These are phyloP conservation scores for Exephanes ischioxanthus DNA, from an alignment of 2,888 invertebrate species.

Conservation along the genomic window DNA sequence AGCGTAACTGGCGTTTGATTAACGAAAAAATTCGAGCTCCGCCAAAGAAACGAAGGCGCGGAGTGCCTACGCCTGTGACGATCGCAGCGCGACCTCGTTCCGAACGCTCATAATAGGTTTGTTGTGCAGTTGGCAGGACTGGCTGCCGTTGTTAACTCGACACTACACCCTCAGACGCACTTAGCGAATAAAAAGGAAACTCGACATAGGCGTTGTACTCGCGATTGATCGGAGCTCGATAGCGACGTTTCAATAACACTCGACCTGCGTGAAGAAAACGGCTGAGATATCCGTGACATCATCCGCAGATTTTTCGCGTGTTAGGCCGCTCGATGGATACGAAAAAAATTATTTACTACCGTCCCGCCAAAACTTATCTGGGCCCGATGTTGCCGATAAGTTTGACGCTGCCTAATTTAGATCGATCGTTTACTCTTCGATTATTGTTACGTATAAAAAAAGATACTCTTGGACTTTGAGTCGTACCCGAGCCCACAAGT, in stretches of 20 bases:
- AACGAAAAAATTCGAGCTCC: too few species aligned
- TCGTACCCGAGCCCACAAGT: background rate
- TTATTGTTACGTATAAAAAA: background rate
- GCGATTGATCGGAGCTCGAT: background rate
- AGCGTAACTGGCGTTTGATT: background rate
- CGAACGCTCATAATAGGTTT: slow-evolving; percentile 35
- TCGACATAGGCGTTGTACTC: background rate
- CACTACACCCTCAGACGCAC: background rate
- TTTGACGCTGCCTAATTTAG: background rate
- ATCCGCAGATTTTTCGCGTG: background rate
- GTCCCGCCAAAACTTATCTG: too few species aligned
- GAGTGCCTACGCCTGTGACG: slow-evolving; percentile 10
- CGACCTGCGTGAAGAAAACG: background rate
- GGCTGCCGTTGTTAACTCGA: background rate
- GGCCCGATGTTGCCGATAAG: background rate
- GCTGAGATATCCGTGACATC: background rate
- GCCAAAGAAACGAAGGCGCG: too few species aligned
- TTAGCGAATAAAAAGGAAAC: background rate
- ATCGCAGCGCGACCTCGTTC: slow-evolving; percentile 54
- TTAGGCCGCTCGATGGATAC: background rate
- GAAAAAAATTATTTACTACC: background rate
- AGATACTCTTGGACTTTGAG: background rate
- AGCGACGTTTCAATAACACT: slow-evolving; percentile 23
- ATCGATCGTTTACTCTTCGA: background rate
- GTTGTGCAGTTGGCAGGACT: slow-evolving; percentile 31